Evolutionary conservation across 2,797 vertebrate species (phyloP).

Genomic region (Chelmon rostratus): DNA sequence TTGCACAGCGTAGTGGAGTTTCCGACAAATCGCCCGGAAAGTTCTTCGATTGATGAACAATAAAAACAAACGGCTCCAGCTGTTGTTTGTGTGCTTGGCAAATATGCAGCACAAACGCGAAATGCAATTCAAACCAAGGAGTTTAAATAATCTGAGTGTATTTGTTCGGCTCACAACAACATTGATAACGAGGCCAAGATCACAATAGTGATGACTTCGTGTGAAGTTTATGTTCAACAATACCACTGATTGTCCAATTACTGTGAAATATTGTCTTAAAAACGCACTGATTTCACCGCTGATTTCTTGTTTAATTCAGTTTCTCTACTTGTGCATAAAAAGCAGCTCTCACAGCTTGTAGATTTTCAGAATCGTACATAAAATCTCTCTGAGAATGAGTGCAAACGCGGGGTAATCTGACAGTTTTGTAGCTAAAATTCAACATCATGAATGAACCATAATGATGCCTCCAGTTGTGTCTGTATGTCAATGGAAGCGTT

Average conservation of each 20-base stretch:
- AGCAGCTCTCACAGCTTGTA: not conserved
- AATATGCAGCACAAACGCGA: constrained; percentile 32
- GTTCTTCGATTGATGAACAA: constrained; percentile 38
- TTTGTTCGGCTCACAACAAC: constrained; percentile 41
- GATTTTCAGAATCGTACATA: not conserved
- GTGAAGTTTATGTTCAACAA: not conserved
- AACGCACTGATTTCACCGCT: not conserved
- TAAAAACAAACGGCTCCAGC: constrained; percentile 55
- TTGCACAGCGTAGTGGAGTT: not conserved
- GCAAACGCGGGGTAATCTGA: not conserved
- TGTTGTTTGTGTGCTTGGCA: constrained; percentile 60
- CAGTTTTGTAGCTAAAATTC: not conserved
- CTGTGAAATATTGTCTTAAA: not conserved
- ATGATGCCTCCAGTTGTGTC: not conserved
- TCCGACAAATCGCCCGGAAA: constrained; percentile 28
- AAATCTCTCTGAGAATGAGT: not conserved
- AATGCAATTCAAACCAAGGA: constrained; percentile 14
- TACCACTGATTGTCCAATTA: not conserved
- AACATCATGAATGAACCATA: not conserved
- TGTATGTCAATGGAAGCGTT: too few relatives aligned
- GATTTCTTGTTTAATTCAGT: not conserved
- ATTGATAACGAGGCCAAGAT: constrained; percentile 7
- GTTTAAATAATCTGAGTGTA: constrained; percentile 43
- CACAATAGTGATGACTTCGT: too few relatives aligned
- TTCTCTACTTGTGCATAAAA: not conserved